A percentile compares a stretch with the other conserved stretches of the same genome.
Conservation (phyloP, 2,888 invertebrate species). For the Sesia bembeciformis region DNA sequence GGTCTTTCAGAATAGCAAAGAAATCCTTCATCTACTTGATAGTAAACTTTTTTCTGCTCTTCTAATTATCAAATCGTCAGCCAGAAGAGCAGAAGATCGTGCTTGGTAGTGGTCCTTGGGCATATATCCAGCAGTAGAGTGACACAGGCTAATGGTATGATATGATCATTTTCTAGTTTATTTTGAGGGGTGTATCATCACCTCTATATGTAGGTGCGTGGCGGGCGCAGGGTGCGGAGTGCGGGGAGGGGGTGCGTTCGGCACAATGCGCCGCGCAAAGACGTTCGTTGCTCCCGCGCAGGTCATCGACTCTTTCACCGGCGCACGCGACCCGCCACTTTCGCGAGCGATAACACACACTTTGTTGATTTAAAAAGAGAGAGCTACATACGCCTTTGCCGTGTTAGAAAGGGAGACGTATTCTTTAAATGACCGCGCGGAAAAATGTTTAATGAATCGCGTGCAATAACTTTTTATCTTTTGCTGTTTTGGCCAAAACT, state of each 20-base stretch:
- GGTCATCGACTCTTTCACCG: slow-evolving; percentile 70
- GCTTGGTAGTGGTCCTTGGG: too few species aligned
- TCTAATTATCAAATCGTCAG: too few species aligned
- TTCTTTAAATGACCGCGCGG: neutral
- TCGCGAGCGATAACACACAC: slow-evolving; percentile 53
- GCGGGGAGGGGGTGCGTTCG: slow-evolving; percentile 31
- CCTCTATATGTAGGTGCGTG: slow-evolving; percentile 32
- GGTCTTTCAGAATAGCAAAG: too few species aligned
- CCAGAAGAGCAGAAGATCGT: too few species aligned
- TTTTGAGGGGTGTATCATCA: slow-evolving; percentile 16
- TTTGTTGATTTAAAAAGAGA: slow-evolving; percentile 34
- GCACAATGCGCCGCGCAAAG: slow-evolving; percentile 57
- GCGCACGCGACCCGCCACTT: slow-evolving; percentile 61
- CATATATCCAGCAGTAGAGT: too few species aligned
- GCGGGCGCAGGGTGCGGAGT: slow-evolving; percentile 10
- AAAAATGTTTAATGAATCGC: neutral
- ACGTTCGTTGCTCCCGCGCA: slow-evolving; percentile 71
- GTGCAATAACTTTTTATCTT: neutral
- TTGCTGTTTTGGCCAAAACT: too few species aligned
- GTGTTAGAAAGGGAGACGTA: neutral
- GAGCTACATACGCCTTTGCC: neutral
- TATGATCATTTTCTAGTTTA: too few species aligned
- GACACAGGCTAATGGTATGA: too few species aligned
- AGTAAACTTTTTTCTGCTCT: too few species aligned
- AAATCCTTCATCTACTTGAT: too few species aligned